Percentiles rank a stretch among this genome's conserved stretches.
Evolutionary conservation across 2,888 invertebrate species (phyloP).

Genomic region (Phortica magna): DNA sequence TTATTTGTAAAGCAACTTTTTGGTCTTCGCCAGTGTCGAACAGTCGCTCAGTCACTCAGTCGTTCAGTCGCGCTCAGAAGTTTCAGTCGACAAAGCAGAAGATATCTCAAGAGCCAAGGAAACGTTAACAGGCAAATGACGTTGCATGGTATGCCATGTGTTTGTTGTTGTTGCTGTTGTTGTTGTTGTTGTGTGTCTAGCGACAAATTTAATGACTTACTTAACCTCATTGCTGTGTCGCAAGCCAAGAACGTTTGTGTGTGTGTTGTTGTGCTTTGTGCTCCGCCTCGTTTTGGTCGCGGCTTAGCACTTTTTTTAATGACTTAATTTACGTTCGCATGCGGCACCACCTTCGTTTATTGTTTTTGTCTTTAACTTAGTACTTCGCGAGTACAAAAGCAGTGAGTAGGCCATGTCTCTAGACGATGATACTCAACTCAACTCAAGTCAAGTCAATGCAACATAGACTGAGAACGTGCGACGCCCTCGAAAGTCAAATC

Average conservation of each 20-base stretch:
- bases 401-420: too few species aligned
- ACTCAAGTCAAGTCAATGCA: not conserved
- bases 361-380: slow-evolving; percentile 55
- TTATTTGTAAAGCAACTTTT: not conserved
- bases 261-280: slow-evolving; percentile 12
- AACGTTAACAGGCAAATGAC: not conserved
- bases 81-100: too few species aligned
- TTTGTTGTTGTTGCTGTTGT: slow-evolving; percentile 10
- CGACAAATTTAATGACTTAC: slow-evolving; percentile 76
- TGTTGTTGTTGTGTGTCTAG: slow-evolving; percentile 69
- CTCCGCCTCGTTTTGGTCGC: slow-evolving; percentile 42
- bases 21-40: slow-evolving; percentile 61
- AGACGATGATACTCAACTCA: not conserved
- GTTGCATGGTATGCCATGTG: not conserved
- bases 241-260: slow-evolving; percentile 41
- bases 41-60: not conserved
- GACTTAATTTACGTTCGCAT: slow-evolving; percentile 76
- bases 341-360: slow-evolving; percentile 75
- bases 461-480: slow-evolving; percentile 57
- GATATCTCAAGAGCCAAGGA: slow-evolving; percentile 33
- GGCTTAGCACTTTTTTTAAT: slow-evolving; percentile 74
- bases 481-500: slow-evolving; percentile 66
- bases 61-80: not conserved
- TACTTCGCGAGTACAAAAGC: too few species aligned
- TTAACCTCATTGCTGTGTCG: slow-evolving; percentile 52